Percentiles rank a stretch among this genome's conserved stretches.
Evolutionary conservation across 92 coral and sea anemone species (phyloP).

Genomic region (Micromussa lordhowensis): DNA sequence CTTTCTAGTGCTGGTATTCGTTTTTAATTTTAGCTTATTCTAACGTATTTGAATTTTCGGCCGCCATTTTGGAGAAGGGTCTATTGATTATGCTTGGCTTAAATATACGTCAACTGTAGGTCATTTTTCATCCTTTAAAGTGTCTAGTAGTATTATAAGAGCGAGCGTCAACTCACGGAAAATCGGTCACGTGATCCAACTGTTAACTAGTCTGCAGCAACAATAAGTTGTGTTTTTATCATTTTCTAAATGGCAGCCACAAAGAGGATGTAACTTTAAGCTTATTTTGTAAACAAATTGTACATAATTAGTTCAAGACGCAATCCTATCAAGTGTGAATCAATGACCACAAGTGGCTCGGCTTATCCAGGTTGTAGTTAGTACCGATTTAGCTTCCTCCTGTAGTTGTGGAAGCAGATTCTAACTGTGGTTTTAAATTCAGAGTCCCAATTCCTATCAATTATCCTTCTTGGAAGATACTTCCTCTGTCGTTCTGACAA

Average conservation of each 20-base stretch:
- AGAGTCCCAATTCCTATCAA: not conserved
- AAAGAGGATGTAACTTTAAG: not conserved
- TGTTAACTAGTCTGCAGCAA: not conserved
- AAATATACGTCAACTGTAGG: too few species aligned
- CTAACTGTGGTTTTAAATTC: too few species aligned
- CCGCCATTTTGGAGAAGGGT: too few species aligned
- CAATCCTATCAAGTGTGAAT: not conserved
- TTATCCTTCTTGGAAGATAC: conserved; percentile 19
- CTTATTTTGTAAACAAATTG: not conserved
- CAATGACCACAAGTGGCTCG: not conserved
- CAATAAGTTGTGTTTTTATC: too few species aligned
- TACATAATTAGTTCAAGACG: not conserved
- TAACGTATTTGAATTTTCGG: too few species aligned
- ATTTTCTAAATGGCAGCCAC: not conserved
- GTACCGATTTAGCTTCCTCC: not conserved
- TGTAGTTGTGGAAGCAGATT: not conserved
- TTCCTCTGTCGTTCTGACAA: conserved; percentile 55
- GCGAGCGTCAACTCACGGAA: not conserved
- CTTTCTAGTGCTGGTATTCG: too few species aligned
- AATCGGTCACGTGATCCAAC: not conserved
- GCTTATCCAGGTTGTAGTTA: too few species aligned
- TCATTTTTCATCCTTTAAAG: too few species aligned
- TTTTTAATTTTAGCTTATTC: too few species aligned
- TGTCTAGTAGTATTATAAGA: not conserved
- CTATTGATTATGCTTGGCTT: too few species aligned